A percentile compares a stretch with the other conserved stretches of the same genome.
phyloP scores from a whole-genome alignment of 2,888 invertebrate species.

The Congeria kusceri region DNA sequence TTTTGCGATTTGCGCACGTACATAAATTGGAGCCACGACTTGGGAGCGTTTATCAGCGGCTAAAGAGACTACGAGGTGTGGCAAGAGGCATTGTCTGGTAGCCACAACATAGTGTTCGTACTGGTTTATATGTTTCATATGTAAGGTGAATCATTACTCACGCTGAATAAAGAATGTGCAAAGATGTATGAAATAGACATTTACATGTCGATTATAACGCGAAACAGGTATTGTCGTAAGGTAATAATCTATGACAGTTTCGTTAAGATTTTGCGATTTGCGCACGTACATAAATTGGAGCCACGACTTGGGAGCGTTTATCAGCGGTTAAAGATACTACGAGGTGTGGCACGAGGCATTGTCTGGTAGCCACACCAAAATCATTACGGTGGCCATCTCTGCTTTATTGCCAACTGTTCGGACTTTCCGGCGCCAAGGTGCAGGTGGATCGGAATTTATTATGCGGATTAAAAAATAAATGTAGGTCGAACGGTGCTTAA shows the following conservation, averaged over 20 bases:
- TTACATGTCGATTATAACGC: no score
- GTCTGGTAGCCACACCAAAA: conserved; percentile 53
- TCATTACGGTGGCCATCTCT: conserved; percentile 44
- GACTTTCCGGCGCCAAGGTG: conserved; percentile 52
- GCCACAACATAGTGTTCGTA: conserved; percentile 58
- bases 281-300: no score
- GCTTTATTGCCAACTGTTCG: conserved; percentile 34
- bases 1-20: no score
- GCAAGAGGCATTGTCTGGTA: conserved; percentile 36
- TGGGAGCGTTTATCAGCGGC: conserved; percentile 14
- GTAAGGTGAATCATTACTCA: no score
- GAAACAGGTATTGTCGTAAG: no score
- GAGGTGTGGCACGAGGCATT: conserved; percentile 36
- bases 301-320: conserved; percentile 8
- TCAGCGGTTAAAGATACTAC: conserved; percentile 6
- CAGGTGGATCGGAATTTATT: conserved; percentile 31
- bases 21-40: no score
- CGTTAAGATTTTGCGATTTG: no score
- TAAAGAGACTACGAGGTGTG: conserved; percentile 23
- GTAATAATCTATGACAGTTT: no score
- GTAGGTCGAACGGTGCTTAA: no score
- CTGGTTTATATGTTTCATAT: no score
- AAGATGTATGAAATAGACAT: no score
- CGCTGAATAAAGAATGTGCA: no score
- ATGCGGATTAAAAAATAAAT: neutral